Percentiles rank a stretch among this genome's conserved stretches.
phyloP scores from a whole-genome alignment of 1,140 invertebrate genomes.

The Zaprionus ghesquierei region DNA sequence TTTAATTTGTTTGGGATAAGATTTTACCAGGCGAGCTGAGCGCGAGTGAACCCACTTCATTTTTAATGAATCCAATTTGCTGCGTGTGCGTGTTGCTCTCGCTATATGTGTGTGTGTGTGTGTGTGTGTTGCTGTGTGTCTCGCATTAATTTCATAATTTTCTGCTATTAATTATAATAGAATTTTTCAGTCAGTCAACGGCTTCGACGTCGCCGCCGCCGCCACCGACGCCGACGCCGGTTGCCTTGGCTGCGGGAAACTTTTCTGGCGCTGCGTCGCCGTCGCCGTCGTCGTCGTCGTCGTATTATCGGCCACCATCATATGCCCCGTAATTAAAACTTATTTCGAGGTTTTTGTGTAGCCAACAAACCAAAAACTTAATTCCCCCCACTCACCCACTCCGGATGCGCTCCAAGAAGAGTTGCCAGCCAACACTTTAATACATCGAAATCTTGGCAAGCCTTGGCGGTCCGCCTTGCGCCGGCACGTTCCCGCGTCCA shows the following conservation, averaged over 20 bases:
- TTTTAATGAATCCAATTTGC: conserved; percentile 80
- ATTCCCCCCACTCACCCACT: conserved; percentile 23
- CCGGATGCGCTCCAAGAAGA: neutral
- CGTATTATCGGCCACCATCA: conserved; percentile 77
- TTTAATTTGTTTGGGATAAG: conserved; percentile 63
- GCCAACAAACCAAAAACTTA: conserved; percentile 78
- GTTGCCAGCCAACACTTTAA: conserved; percentile 66
- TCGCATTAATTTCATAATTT: conserved; percentile 81
- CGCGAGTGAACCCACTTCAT: conserved; percentile 63
- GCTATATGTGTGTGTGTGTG: neutral
- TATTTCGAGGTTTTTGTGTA: conserved; percentile 75
- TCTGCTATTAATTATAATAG: conserved; percentile 80
- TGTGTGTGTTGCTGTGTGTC: conserved; percentile 33
- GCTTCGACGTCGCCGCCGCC: conserved; percentile 22
- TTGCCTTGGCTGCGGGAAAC: conserved; percentile 67
- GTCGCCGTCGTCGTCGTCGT: neutral
- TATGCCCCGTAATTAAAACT: conserved; percentile 81
- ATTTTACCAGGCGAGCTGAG: conserved; percentile 19
- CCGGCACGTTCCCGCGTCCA: conserved; percentile 62
- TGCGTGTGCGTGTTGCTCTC: conserved; percentile 16
- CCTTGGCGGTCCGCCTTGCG: conserved; percentile 11
- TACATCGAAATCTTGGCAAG: conserved; percentile 74
- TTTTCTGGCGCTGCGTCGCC: conserved; percentile 25
- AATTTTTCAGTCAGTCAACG: conserved; percentile 78
- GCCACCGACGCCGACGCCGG: conserved; percentile 20